Percentiles rank a stretch among this genome's conserved stretches.
These are phyloP conservation scores for Chionomys nivalis DNA, from an alignment of 2,113 vertebrate genomes.

Conservation along the genomic window DNA sequence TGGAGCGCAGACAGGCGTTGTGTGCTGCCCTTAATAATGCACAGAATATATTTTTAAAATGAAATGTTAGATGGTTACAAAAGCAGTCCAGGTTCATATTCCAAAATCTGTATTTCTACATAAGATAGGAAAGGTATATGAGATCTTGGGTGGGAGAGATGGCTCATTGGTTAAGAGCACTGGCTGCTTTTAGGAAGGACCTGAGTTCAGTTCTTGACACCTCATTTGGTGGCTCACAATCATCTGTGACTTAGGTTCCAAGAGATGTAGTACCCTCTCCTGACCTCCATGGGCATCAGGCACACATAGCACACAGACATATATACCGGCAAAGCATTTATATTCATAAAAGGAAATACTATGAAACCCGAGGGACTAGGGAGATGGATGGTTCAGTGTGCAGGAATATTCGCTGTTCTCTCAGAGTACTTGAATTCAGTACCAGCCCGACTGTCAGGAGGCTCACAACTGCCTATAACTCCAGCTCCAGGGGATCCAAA, in stretches of 20 bases:
- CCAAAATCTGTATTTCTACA: constrained; percentile 3
- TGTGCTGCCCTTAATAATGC: neutral
- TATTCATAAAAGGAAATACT: neutral
- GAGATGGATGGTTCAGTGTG: neutral
- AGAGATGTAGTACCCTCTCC: neutral
- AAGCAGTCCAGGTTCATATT: neutral
- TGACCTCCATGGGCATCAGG: neutral
- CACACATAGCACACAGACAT: neutral
- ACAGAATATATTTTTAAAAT: constrained; percentile 34
- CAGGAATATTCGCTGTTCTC: neutral
- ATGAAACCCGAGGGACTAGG: neutral
- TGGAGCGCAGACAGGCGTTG: no score
- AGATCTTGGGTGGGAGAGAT: neutral
- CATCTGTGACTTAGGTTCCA: neutral
- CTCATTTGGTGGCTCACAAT: neutral
- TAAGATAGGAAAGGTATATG: constrained; percentile 1
- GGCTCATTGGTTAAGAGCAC: neutral
- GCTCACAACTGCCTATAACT: neutral
- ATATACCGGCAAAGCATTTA: neutral
- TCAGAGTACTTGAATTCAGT: neutral
- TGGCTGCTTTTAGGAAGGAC: neutral
- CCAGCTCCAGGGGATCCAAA: neutral
- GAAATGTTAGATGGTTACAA: constrained; percentile 38
- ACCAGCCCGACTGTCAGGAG: neutral
- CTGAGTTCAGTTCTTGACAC: neutral